Percentiles rank a stretch among this genome's conserved stretches.
Conservation (phyloP, 2,113 vertebrate species). For the Toxostoma redivivum region DNA sequence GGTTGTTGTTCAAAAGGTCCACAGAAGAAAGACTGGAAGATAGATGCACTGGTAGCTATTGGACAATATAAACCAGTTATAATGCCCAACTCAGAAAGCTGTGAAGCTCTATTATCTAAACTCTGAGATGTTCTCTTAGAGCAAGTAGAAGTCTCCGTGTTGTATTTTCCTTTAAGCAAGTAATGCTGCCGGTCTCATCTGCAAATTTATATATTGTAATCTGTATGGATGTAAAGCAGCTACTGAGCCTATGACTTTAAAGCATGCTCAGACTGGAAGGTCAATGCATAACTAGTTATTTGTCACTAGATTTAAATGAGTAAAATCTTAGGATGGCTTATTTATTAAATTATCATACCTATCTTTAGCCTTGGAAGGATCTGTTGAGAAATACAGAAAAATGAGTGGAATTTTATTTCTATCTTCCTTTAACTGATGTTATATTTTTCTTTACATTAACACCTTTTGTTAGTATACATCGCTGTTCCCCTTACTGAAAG, state of each 20-base stretch:
- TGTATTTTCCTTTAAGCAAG: background rate
- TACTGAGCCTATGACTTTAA: background rate
- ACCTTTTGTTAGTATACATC: fast-evolving
- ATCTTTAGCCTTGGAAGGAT: background rate
- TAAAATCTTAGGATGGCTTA: background rate
- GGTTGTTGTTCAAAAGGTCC: background rate
- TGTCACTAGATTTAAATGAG: background rate
- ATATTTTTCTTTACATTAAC: background rate
- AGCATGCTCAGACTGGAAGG: background rate
- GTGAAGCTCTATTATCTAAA: background rate
- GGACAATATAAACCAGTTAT: background rate
- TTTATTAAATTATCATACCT: background rate
- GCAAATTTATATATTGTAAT: background rate
- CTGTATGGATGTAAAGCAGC: background rate
- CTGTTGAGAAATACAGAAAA: background rate
- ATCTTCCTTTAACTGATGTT: background rate
- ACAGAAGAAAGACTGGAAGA: background rate
- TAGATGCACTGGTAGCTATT: background rate
- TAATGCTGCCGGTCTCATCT: background rate
- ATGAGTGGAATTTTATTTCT: background rate
- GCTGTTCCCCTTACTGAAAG: background rate
- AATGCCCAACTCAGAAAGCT: background rate
- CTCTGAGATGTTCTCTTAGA: background rate
- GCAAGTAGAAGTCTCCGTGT: background rate
- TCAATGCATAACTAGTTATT: background rate